Evolutionary conservation across 2,888 invertebrate species (phyloP).

Genomic region (Gymnocheta viridis): DNA sequence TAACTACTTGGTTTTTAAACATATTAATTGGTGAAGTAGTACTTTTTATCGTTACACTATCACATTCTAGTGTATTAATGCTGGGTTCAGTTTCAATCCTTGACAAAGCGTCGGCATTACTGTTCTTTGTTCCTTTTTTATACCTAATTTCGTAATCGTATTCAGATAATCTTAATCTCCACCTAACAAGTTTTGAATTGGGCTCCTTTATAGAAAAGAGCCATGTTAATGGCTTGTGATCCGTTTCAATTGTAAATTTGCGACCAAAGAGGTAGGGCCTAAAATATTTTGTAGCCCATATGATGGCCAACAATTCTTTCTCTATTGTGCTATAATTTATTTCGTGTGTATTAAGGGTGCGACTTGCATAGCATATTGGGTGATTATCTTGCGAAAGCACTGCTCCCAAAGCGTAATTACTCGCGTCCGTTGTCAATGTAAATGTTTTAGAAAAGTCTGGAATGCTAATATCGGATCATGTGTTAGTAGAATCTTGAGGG

Average conservation of each 20-base stretch:
- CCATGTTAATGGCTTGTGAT: background rate
- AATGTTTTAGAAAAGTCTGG: slow-evolving; percentile 39
- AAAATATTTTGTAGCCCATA: slow-evolving; percentile 37
- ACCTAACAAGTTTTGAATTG: background rate
- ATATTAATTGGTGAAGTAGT: background rate
- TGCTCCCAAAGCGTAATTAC: slow-evolving; percentile 51
- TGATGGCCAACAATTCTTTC: too few species aligned
- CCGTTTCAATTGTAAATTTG: too few species aligned
- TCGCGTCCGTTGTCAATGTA: slow-evolving; percentile 30
- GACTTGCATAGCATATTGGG: slow-evolving; percentile 47
- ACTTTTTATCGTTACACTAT: background rate
- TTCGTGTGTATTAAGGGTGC: slow-evolving; percentile 25
- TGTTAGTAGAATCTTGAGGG: too few species aligned
- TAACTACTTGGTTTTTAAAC: background rate
- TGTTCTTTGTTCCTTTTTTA: too few species aligned
- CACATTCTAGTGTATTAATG: too few species aligned
- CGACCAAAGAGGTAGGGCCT: slow-evolving; percentile 43
- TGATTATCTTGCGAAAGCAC: slow-evolving; percentile 36
- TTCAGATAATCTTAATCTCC: slow-evolving; percentile 7
- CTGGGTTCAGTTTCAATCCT: too few species aligned
- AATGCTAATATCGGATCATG: too few species aligned
- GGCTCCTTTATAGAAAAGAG: too few species aligned
- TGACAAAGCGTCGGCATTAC: too few species aligned
- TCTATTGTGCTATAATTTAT: slow-evolving; percentile 56
- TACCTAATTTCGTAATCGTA: too few species aligned